Percentiles rank a stretch among this genome's conserved stretches.
These are phyloP conservation scores for Phrynocephalus versicolor DNA, from an alignment of 2,113 vertebrate species.

Conservation along the genomic window DNA sequence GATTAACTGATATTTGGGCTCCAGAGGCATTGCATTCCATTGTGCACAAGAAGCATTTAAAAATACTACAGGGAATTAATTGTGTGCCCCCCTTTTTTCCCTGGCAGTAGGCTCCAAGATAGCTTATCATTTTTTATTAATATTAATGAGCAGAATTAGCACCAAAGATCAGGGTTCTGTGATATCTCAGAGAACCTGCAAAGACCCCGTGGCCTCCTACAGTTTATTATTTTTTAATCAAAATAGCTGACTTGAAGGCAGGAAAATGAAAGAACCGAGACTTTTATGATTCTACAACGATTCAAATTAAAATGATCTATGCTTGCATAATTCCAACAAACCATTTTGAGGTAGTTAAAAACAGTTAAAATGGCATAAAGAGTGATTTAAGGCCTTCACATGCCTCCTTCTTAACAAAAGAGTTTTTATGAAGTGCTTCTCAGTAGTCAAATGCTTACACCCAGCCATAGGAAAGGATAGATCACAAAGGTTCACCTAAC, in stretches of 20 bases:
- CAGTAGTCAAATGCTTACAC: conserved; percentile 51
- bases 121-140: conserved; percentile 75
- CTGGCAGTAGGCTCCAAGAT: conserved; percentile 65
- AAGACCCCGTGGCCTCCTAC: conserved; percentile 74
- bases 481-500: background rate
- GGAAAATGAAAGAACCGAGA: conserved; percentile 76
- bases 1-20: conserved; percentile 75
- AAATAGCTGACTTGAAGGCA: conserved; percentile 80
- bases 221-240: conserved; percentile 85
- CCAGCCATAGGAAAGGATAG: background rate
- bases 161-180: conserved; percentile 74
- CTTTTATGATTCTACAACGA: conserved; percentile 79
- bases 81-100: conserved; percentile 47
- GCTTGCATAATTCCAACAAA: conserved; percentile 74
- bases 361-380: conserved; percentile 80
- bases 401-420: conserved; percentile 62
- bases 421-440: conserved; percentile 61
- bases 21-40: conserved; percentile 66
- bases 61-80: conserved; percentile 80
- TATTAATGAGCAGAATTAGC: conserved; percentile 81
- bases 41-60: conserved; percentile 79
- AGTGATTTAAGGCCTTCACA: conserved; percentile 67
- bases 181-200: conserved; percentile 71
- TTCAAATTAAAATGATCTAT: conserved; percentile 84
- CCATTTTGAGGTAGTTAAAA: conserved; percentile 81